Evolutionary conservation across 2,888 invertebrate species (phyloP).

Genomic region (Panzeria rudis): DNA sequence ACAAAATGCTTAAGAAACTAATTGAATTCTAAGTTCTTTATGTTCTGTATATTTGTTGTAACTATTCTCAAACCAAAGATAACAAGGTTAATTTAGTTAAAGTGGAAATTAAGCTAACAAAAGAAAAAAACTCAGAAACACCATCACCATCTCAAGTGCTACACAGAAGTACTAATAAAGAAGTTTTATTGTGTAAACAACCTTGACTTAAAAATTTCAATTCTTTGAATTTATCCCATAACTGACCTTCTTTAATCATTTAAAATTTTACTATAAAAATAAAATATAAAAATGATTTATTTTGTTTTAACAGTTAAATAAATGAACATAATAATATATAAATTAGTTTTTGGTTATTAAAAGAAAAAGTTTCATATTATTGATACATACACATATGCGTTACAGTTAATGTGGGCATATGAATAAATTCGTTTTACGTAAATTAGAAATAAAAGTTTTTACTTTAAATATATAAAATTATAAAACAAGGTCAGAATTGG

Average conservation of each 20-base stretch:
- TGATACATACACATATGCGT: not conserved
- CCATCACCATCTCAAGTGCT: not conserved
- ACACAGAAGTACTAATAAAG: not conserved
- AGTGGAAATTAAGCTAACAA: conserved; percentile 5
- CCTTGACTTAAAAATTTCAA: conserved; percentile 14
- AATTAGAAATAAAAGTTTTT: too few species aligned
- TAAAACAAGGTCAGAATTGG: conserved; percentile 36
- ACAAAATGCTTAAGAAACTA: conserved; percentile 48
- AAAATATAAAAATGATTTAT: conserved; percentile 28
- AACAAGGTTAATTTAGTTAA: conserved; percentile 36
- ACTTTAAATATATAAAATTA: too few species aligned
- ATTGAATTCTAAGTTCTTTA: conserved; percentile 59
- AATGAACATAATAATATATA: not conserved
- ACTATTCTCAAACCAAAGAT: conserved; percentile 6
- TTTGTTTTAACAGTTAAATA: conserved; percentile 45
- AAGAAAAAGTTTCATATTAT: not conserved
- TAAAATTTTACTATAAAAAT: not conserved
- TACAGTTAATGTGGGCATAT: conserved; percentile 1
- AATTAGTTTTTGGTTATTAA: not conserved
- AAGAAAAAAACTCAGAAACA: not conserved
- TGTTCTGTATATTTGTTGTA: not conserved
- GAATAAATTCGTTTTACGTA: conserved; percentile 19
- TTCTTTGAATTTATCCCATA: conserved; percentile 27
- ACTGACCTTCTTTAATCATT: conserved; percentile 22
- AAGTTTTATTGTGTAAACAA: conserved; percentile 2